Percentiles rank a stretch among this genome's conserved stretches.
Evolutionary conservation across 1,140 invertebrate species (phyloP).

Genomic region (Drosophila subobscura): DNA sequence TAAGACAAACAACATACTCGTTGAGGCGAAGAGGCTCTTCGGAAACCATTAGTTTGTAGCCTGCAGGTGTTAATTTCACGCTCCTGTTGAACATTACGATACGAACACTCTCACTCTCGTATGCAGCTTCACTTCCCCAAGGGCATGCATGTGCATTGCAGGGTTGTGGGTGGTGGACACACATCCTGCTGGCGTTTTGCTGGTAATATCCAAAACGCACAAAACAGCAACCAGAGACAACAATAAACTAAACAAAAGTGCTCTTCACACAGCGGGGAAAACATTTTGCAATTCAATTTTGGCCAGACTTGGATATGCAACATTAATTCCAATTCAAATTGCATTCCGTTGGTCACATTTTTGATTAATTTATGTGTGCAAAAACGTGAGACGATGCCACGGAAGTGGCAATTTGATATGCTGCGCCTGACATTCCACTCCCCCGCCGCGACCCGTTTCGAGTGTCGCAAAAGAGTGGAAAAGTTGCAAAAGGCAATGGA

Average conservation of each 20-base stretch:
- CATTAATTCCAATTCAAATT: constrained; percentile 71
- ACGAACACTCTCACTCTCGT: constrained; percentile 8
- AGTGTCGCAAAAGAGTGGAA: constrained; percentile 2
- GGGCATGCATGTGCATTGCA: neutral
- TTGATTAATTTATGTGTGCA: constrained; percentile 50
- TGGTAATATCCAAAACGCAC: constrained; percentile 15
- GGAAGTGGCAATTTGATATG: constrained; percentile 56
- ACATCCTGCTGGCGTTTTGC: constrained; percentile 20
- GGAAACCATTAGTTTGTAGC: constrained; percentile 46
- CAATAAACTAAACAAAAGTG: constrained; percentile 2
- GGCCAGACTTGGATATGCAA: constrained; percentile 50
- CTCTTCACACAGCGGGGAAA: neutral
- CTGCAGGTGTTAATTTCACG: constrained; percentile 69
- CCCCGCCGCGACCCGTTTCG: no score
- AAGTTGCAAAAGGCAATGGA: constrained; percentile 10
- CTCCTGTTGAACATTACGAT: constrained; percentile 27
- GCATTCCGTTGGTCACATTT: constrained; percentile 30
- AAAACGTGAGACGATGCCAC: constrained; percentile 16
- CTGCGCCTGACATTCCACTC: constrained; percentile 10
- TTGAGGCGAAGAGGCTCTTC: no score
- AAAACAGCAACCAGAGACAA: constrained; percentile 1
- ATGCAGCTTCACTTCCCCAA: no score
- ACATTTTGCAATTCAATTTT: constrained; percentile 59
- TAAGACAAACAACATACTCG: no score
- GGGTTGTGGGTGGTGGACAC: neutral